phyloP scores from a whole-genome alignment of 2,797 vertebrate genomes.

The Zenarchopterus dispar region DNA sequence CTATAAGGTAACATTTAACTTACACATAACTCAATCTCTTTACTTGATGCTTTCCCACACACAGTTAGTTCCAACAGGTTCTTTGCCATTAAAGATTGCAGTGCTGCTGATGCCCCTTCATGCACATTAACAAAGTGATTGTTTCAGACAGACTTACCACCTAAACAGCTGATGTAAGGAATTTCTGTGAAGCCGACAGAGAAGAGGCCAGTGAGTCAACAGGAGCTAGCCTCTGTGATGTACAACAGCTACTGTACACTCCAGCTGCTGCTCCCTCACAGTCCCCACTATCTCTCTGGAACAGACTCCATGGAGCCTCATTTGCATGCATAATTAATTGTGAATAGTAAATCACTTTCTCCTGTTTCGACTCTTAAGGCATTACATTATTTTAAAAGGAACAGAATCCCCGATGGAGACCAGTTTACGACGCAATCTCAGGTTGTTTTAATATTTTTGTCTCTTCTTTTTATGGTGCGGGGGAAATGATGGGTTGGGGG shows the following conservation, averaged over 20 bases:
- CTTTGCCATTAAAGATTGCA: constrained; percentile 1
- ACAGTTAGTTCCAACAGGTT: too few species aligned
- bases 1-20: too few species aligned
- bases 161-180: constrained; percentile 83
- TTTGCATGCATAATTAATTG: constrained; percentile 77
- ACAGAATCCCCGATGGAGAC: constrained; percentile 31
- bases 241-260: constrained; percentile 36
- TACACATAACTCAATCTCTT: too few species aligned
- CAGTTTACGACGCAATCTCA: constrained; percentile 47
- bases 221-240: constrained; percentile 30
- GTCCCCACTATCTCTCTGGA: constrained; percentile 51
- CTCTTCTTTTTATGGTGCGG: background rate
- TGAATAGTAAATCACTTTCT: constrained; percentile 65
- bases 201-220: constrained; percentile 66
- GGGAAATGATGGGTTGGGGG: too few species aligned
- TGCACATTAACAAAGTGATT: constrained; percentile 48
- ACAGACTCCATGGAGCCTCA: constrained; percentile 57
- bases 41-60: too few species aligned
- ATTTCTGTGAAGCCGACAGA: constrained; percentile 84
- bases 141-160: constrained; percentile 80
- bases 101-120: constrained; percentile 31
- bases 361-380: constrained; percentile 45
- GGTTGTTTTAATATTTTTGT: constrained; percentile 49
- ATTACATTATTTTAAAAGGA: constrained; percentile 56
- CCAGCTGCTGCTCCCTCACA: constrained; percentile 44